Evolutionary conservation across 2,797 vertebrate species (phyloP).

Genomic region (Cetoscarus ocellatus): DNA sequence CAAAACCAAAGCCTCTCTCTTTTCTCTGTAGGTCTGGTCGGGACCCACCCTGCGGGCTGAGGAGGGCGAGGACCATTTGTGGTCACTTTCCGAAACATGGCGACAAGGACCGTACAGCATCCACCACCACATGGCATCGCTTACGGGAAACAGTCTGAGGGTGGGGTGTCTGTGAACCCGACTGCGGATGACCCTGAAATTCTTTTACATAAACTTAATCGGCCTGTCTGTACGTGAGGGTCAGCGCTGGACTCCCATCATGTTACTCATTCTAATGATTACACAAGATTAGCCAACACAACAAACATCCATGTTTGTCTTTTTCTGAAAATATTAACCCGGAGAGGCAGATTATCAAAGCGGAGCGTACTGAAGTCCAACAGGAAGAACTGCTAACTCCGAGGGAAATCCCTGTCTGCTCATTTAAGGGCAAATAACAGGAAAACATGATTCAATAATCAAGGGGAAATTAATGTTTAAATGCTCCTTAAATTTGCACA

Average conservation of each 20-base stretch:
- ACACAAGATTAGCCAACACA: slow-evolving; percentile 69
- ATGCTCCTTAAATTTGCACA: slow-evolving; percentile 13
- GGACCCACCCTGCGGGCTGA: slow-evolving; percentile 92
- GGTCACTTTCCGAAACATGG: slow-evolving; percentile 95
- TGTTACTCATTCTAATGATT: slow-evolving; percentile 59
- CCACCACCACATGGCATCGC: slow-evolving; percentile 92
- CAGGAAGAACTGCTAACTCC: slow-evolving; percentile 44
- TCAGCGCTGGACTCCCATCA: slow-evolving; percentile 21
- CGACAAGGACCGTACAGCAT: slow-evolving; percentile 86
- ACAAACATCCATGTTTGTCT: slow-evolving; percentile 83
- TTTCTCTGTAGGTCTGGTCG: slow-evolving; percentile 88
- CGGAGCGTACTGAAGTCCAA: slow-evolving; percentile 80
- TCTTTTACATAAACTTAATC: neutral
- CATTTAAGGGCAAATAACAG: neutral
- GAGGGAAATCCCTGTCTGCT: slow-evolving; percentile 38
- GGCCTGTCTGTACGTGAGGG: neutral
- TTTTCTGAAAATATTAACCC: slow-evolving; percentile 84
- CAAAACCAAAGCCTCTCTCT: neutral
- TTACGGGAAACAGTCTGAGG: slow-evolving; percentile 92
- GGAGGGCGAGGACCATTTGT: slow-evolving; percentile 90
- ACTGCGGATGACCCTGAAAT: too few relatives aligned
- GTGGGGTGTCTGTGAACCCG: slow-evolving; percentile 86
- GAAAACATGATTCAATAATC: neutral
- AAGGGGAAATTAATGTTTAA: slow-evolving; percentile 28
- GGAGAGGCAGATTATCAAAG: slow-evolving; percentile 62